These are phyloP conservation scores for Pemphredon lugubris DNA, from an alignment of 2,888 invertebrate species.

Conservation along the genomic window DNA sequence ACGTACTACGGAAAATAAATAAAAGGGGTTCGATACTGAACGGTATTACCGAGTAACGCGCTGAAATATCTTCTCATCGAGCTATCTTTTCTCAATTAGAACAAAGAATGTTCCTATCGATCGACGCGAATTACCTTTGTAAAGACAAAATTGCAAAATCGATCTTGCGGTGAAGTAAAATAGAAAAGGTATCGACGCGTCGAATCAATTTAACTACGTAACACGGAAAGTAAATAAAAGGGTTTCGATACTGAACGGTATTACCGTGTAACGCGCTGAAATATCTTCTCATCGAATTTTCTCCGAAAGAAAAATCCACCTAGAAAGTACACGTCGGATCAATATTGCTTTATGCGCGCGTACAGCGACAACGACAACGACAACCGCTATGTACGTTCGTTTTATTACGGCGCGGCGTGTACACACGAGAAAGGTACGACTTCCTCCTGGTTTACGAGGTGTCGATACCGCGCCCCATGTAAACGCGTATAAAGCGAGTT, in stretches of 20 bases:
- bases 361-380: conserved; percentile 43
- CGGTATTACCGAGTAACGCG: not conserved
- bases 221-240: too few species aligned
- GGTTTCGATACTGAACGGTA: not conserved
- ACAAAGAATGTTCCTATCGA: too few species aligned
- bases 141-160: too few species aligned
- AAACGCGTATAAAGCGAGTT: conserved; percentile 62
- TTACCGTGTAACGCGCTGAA: not conserved
- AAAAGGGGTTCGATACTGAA: not conserved
- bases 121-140: too few species aligned
- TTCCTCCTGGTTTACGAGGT: conserved; percentile 67
- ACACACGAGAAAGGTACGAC: conserved; percentile 57
- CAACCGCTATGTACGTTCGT: conserved; percentile 50
- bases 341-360: conserved; percentile 52
- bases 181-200: too few species aligned
- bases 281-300: not conserved
- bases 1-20: too few species aligned
- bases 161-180: too few species aligned
- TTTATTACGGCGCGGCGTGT: conserved; percentile 60
- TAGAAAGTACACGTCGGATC: conserved; percentile 43
- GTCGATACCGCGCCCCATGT: conserved; percentile 62
- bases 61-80: not conserved
- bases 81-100: too few species aligned
- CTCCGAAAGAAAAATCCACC: conserved; percentile 39
- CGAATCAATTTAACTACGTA: too few species aligned